Evolutionary conservation across 2,888 invertebrate species (phyloP).

Genomic region (Linyphia triangularis): DNA sequence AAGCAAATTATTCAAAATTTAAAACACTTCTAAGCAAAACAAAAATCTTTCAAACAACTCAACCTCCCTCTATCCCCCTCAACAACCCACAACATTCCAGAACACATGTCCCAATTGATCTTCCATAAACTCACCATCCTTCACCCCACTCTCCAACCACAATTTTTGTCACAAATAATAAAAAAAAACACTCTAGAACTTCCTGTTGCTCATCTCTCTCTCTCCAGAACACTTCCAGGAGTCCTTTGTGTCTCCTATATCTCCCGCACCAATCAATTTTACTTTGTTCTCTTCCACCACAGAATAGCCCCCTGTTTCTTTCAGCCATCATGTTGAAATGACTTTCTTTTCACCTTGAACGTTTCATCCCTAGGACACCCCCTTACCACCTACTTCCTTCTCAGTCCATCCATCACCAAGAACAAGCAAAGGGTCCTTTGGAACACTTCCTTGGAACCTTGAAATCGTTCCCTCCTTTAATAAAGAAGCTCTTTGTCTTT

Average conservation of each 20-base stretch:
- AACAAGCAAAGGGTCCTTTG: constrained; percentile 54
- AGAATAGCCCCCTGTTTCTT: background rate
- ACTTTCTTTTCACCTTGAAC: constrained; percentile 71
- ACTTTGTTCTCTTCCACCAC: background rate
- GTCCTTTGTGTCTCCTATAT: constrained; percentile 36
- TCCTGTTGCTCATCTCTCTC: constrained; percentile 36
- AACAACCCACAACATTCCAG: too few species aligned
- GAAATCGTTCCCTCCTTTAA: constrained; percentile 65
- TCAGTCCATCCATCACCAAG: constrained; percentile 54
- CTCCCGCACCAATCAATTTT: constrained; percentile 61
- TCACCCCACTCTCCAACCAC: too few species aligned
- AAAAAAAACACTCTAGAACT: constrained; percentile 18
- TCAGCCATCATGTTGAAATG: constrained; percentile 2
- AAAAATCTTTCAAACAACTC: too few species aligned
- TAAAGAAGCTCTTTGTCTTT: constrained; percentile 62
- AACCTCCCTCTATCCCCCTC: too few species aligned
- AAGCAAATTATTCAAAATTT: too few species aligned
- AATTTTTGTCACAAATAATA: too few species aligned
- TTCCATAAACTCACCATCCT: too few species aligned
- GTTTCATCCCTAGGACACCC: background rate
- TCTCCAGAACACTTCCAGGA: background rate
- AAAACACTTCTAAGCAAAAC: too few species aligned
- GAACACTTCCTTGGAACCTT: constrained; percentile 44
- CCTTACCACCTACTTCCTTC: background rate
- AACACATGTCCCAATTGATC: too few species aligned